Conservation (phyloP, 2,888 invertebrate genomes). For the Synanthedon andrenaeformis region DNA sequence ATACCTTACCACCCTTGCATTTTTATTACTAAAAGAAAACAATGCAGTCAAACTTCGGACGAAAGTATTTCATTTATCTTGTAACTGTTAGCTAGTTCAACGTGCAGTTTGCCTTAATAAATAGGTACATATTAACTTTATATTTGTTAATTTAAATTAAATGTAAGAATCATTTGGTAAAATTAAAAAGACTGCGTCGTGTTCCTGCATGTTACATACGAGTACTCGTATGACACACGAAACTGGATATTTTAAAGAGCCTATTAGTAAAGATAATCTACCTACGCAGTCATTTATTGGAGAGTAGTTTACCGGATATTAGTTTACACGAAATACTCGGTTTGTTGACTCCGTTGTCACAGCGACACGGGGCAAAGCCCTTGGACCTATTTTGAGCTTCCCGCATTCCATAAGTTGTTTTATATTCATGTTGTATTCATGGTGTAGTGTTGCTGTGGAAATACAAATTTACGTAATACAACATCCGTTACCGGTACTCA, state of each 20-base stretch:
- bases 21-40: not conserved
- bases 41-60: not conserved
- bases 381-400: constrained; percentile 28
- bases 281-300: constrained; percentile 12
- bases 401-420: constrained; percentile 22
- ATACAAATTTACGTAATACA: constrained; percentile 2
- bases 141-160: no score
- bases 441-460: constrained; percentile 14
- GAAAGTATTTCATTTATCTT: not conserved
- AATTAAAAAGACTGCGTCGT: no score
- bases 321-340: constrained; percentile 19
- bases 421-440: no score
- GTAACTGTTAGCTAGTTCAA: not conserved
- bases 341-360: constrained; percentile 2
- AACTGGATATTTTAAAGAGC: no score
- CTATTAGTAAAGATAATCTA: constrained; percentile 8
- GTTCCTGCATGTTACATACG: no score
- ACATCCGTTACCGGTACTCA: constrained; percentile 10
- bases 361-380: constrained; percentile 31
- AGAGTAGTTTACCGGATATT: constrained; percentile 18
- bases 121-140: no score
- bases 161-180: no score
- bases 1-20: not conserved
- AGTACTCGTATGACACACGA: no score
- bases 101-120: constrained; percentile 2